Conservation (phyloP, 1,140 invertebrate genomes). For the Bicyclus anynana region DNA sequence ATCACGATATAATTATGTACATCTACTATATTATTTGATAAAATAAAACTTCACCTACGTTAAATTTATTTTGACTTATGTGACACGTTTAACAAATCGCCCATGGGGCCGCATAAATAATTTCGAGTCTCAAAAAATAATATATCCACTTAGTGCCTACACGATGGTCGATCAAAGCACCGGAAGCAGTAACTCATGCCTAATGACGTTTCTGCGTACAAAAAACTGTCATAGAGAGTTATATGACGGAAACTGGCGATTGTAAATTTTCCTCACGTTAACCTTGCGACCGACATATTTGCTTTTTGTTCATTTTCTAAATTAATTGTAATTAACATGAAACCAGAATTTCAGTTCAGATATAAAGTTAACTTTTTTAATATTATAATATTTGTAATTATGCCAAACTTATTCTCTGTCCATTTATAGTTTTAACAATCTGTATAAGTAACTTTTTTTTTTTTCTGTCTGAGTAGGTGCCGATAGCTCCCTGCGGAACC, state of each 20-base stretch:
- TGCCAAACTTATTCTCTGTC: too few species aligned
- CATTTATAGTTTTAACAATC: too few species aligned
- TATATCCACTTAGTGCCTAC: neutral
- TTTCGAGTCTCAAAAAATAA: slow-evolving; percentile 10
- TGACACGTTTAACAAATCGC: slow-evolving; percentile 2
- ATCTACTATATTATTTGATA: too few species aligned
- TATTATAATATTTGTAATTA: too few species aligned
- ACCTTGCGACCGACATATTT: slow-evolving; percentile 30
- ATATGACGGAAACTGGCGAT: slow-evolving; percentile 25
- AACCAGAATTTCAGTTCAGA: too few species aligned
- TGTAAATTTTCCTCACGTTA: slow-evolving; percentile 20
- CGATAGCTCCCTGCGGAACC: too few species aligned
- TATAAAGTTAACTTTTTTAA: too few species aligned
- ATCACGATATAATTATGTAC: too few species aligned
- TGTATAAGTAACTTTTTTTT: too few species aligned
- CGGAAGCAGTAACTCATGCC: slow-evolving; percentile 27
- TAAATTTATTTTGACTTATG: neutral
- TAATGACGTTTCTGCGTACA: slow-evolving; percentile 24
- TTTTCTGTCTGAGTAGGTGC: too few species aligned
- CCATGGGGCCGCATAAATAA: slow-evolving; percentile 15
- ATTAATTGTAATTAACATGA: too few species aligned
- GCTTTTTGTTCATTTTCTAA: too few species aligned
- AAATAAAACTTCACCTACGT: neutral
- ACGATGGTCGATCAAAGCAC: slow-evolving; percentile 24
- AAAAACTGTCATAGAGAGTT: slow-evolving; percentile 21